Evolutionary conservation across 2,113 vertebrate species (phyloP).

Genomic region (Myxocyprinus asiaticus): DNA sequence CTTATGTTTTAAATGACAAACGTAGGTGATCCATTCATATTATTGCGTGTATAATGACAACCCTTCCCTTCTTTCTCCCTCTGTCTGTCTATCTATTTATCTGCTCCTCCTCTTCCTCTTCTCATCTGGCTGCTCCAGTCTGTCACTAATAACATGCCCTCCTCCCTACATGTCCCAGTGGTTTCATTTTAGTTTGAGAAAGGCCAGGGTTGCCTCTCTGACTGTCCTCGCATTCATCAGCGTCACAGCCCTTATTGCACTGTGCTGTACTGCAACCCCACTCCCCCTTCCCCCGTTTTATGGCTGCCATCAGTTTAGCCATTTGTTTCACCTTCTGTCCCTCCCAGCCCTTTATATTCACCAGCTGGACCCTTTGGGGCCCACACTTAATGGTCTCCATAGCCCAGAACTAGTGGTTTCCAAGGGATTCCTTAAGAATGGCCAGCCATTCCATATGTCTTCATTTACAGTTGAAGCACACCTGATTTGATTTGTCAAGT

Average conservation of each 20-base stretch:
- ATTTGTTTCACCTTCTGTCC: constrained; percentile 74
- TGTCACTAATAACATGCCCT: constrained; percentile 72
- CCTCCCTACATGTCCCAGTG: constrained; percentile 71
- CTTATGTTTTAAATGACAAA: background rate
- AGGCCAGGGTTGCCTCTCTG: constrained; percentile 73
- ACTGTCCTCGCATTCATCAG: constrained; percentile 81
- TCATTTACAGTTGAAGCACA: constrained; percentile 16
- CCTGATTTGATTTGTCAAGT: constrained; percentile 40
- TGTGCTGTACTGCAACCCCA: constrained; percentile 64
- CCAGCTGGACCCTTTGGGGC: constrained; percentile 72
- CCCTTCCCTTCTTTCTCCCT: constrained; percentile 2
- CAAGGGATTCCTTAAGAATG: constrained; percentile 33
- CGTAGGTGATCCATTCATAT: constrained; percentile 46
- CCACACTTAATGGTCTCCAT: constrained; percentile 72
- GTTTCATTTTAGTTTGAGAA: constrained; percentile 78
- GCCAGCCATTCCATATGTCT: constrained; percentile 24
- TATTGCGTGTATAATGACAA: constrained; percentile 42
- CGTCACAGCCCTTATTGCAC: constrained; percentile 79
- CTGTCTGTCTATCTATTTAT: constrained; percentile 65
- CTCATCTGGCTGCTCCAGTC: constrained; percentile 67
- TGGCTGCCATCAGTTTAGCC: constrained; percentile 74
- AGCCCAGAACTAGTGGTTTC: constrained; percentile 41
- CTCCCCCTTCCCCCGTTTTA: constrained; percentile 66
- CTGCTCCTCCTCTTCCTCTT: constrained; percentile 59
- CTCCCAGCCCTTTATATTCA: constrained; percentile 70